Conservation (phyloP, 2,797 vertebrate species). For the Sebastiscus albofasciatus region DNA sequence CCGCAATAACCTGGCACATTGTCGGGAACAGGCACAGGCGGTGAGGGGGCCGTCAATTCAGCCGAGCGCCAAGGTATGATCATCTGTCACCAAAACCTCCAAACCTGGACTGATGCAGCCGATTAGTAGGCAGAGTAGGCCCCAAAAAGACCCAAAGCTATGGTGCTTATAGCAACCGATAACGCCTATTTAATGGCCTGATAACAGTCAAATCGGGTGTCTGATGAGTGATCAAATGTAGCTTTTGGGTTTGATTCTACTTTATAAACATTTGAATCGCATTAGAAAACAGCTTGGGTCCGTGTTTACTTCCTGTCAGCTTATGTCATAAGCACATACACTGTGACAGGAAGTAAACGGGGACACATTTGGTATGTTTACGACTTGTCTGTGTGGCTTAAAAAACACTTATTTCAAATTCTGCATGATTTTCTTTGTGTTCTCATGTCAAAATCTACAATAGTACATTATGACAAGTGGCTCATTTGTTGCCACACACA, state of each 20-base stretch:
- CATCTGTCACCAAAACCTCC: not conserved
- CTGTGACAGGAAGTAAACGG: not conserved
- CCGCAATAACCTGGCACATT: constrained; percentile 36
- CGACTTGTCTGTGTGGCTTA: not conserved
- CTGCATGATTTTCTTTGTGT: not conserved
- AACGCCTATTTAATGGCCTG: not conserved
- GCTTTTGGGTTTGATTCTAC: not conserved
- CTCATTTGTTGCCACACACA: constrained; percentile 50
- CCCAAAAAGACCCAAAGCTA: too few relatives aligned
- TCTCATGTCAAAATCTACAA: not conserved
- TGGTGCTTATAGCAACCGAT: too few relatives aligned
- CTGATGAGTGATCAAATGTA: not conserved
- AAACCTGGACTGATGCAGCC: not conserved
- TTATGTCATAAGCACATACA: not conserved
- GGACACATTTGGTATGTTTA: not conserved
- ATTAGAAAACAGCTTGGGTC: not conserved
- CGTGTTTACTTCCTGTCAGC: not conserved
- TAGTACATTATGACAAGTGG: constrained; percentile 32
- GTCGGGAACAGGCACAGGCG: not conserved
- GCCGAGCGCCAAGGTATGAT: constrained; percentile 13
- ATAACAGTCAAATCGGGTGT: too few relatives aligned
- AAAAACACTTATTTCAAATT: not conserved
- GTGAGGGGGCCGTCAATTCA: not conserved
- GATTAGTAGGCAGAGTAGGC: too few relatives aligned
- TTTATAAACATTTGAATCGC: not conserved